Base-by-base conservation (phyloP, 2,888 invertebrate genomes). In the Brachyopa scutellaris region DNA sequence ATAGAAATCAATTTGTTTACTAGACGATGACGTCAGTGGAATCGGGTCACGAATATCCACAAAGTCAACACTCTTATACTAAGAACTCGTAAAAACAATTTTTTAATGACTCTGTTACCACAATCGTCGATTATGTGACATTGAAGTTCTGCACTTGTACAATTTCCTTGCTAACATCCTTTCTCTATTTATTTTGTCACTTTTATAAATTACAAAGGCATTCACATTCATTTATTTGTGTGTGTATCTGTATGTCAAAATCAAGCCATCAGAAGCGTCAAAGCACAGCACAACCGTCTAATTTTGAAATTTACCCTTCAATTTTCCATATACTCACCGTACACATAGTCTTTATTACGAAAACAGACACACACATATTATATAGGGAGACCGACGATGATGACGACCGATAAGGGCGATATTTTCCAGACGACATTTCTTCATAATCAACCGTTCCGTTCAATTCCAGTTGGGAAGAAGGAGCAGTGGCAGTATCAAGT, bases 381-480 rank as follows among this genome's bases (percentile, higher is more conserved):
- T n/a, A n/a, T n/a, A n/a, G n/a, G n/a, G n/a, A n/a, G n/a, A n/a
- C n/a, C n/a, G 42, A 19, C 31, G 47, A 26, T 6, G 15, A 57
- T 3, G 42, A 17, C 19, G 11, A 11, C 9, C 17, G 15, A 29
- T n/a, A 17, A 53, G 51, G 51, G 61, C 33, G 23, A 62, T 61
- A 61, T 42, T 61, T 62, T 51, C 17, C 42, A 61, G 72, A 72
- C 40, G 53, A 53, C 51, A 61, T 61, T 61, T 45, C 61, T 72
- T 61, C 72, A 51, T 72, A 72, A 69, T 49, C 69, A 69, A 69
- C 57, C 38, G 45, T 40, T 59, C 47, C 61, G 8, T 51, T 36
- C 17, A 51, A 6, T 51, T 36, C 11, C 33, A 13, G 23, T 29
- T 15, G 29, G 49, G 49, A 33, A 31, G 61, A 40, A 8, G n/a